Base-by-base conservation (phyloP, 2,113 vertebrate genomes). In the Channa maculata region DNA sequence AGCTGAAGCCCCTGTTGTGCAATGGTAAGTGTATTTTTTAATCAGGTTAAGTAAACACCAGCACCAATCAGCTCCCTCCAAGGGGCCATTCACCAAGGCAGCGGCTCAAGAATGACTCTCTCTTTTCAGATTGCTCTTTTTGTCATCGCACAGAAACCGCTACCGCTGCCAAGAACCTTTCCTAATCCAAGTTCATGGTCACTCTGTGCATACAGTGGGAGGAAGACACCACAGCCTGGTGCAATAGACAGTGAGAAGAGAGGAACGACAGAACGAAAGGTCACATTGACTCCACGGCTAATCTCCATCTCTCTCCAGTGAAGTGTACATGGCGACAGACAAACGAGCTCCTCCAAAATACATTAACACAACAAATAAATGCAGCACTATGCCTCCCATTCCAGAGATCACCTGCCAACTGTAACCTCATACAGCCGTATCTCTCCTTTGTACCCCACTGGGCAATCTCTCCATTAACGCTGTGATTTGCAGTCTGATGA, bases 311-410 rank as follows among this genome's bases (percentile, higher is more conserved):
- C 86, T 85, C 78, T 88, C 67, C 80, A 83, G 85, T 88, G 77
- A 87, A 81, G 80, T 67, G 63, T 58, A 71, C 77, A 59, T 3
- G 5, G 37, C 71, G 80, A 90, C 85, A 65, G 81, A 86, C 57
- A 77, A 87, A 92, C 72, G 66, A 84, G 71, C 71, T 79, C 62
- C 80, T 83, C 84, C 79, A 77, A 37, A 65, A 81, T 75, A 72
- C 80, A 88, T 89, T 86, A 85, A 82, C 84, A 69, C 64, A 74
- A 72, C 83, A 85, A 88, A 89, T 87, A 89, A 82, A 86, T 76
- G 58, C 14, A 3, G 34, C 57, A 24, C 57, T 54, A 50, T 61
- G 69, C 71, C 65, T 78, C 66, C 38, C 46, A 51, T 88, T 80
- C 49, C 58, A 63, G 45, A 37, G 59, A 51, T 61, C 55, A 59